These are phyloP conservation scores for Bicyclus anynana DNA, from an alignment of 1,140 invertebrate species.

Conservation along the genomic window DNA sequence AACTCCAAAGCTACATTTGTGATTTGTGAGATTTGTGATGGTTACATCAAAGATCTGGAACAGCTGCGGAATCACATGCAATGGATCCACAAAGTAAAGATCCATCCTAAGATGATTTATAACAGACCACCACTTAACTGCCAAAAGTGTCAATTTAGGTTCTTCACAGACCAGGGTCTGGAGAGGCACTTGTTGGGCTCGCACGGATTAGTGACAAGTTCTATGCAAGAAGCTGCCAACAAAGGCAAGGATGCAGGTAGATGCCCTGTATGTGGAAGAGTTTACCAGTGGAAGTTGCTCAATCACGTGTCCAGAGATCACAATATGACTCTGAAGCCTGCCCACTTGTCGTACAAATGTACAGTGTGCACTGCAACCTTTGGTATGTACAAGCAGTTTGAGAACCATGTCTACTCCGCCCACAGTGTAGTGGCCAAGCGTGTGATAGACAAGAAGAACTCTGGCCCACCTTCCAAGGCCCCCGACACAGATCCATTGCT, in stretches of 20 bases:
- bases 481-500: constrained; percentile 83
- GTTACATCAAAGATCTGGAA: constrained; percentile 96
- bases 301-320: constrained; percentile 95
- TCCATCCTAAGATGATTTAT: constrained; percentile 97
- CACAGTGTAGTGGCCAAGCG: constrained; percentile 93
- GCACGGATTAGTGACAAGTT: constrained; percentile 95
- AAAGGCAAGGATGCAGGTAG: constrained; percentile 96
- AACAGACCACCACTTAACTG: constrained; percentile 96
- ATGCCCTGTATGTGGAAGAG: constrained; percentile 95
- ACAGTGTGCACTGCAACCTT: constrained; percentile 97
- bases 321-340: constrained; percentile 94
- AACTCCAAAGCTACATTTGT: constrained; percentile 85
- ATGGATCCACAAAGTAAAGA: constrained; percentile 97
- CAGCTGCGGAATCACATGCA: constrained; percentile 96
- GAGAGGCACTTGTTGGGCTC: constrained; percentile 96
- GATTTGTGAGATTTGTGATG: constrained; percentile 97
- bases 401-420: constrained; percentile 95
- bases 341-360: constrained; percentile 96
- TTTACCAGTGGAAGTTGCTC: constrained; percentile 95
- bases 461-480: constrained; percentile 54
- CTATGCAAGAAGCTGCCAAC: constrained; percentile 97
- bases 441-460: constrained; percentile 86
- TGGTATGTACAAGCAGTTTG: constrained; percentile 97
- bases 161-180: constrained; percentile 88
- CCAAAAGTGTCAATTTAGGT: constrained; percentile 86